Evolutionary conservation across 2,888 invertebrate species (phyloP).

Genomic region (Apodemia hepburni): DNA sequence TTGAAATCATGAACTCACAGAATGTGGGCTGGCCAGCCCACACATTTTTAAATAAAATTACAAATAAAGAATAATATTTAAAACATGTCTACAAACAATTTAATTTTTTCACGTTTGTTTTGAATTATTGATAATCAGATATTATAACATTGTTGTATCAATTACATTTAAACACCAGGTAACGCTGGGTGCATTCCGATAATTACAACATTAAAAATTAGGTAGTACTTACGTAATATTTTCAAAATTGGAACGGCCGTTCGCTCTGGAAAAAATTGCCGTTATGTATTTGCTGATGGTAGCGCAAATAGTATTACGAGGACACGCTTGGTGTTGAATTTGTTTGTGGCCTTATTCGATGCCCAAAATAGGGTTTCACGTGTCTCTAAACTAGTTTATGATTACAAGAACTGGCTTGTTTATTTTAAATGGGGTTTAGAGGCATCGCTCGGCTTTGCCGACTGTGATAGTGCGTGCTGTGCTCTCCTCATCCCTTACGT

Average conservation of each 20-base stretch:
- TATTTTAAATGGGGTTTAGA: constrained; percentile 37
- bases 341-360: constrained; percentile 77
- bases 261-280: background rate
- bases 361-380: constrained; percentile 56
- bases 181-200: background rate
- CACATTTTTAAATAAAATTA: too few species aligned
- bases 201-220: background rate
- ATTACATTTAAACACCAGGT: background rate
- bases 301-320: constrained; percentile 53
- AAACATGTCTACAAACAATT: background rate
- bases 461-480: constrained; percentile 77
- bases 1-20: too few species aligned
- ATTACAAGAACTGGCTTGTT: constrained; percentile 25
- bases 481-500: constrained; percentile 52
- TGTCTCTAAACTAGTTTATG: constrained; percentile 42
- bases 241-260: background rate
- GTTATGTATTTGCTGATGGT: constrained; percentile 37
- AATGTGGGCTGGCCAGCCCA: too few species aligned
- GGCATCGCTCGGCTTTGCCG: constrained; percentile 50
- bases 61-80: background rate
- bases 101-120: background rate
- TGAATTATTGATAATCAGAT: background rate
- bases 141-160: background rate
- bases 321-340: constrained; percentile 65
- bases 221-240: constrained; percentile 5